These are phyloP conservation scores for Odontocolon sp. DNA, from an alignment of 2,888 invertebrate species.

Conservation along the genomic window DNA sequence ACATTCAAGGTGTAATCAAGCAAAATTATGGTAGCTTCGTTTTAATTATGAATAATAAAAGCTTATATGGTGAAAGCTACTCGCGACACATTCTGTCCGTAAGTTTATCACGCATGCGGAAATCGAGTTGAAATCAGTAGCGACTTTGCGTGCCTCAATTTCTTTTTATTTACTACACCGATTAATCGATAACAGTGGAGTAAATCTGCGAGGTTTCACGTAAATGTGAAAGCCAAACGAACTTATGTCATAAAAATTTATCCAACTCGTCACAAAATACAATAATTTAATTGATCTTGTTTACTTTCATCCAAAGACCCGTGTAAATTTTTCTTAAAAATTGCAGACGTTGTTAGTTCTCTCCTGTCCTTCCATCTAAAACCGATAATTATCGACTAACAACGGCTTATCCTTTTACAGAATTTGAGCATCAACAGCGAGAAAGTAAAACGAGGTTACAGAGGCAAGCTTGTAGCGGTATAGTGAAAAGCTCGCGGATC, in stretches of 20 bases:
- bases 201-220: background rate
- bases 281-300: too few species aligned
- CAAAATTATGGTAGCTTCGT: slow-evolving; percentile 60
- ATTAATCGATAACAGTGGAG: slow-evolving; percentile 21
- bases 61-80: slow-evolving; percentile 44
- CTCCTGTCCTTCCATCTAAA: background rate
- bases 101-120: slow-evolving; percentile 32
- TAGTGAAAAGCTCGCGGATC: background rate
- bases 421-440: background rate
- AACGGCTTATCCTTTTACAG: slow-evolving; percentile 12
- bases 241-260: background rate
- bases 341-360: background rate
- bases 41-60: slow-evolving; percentile 64
- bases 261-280: too few species aligned
- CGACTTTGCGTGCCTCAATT: slow-evolving; percentile 47
- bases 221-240: background rate
- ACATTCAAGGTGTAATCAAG: slow-evolving; percentile 64
- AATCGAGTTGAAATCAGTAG: slow-evolving; percentile 37
- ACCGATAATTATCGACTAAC: slow-evolving; percentile 13
- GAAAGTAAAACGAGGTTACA: background rate
- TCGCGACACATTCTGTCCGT: slow-evolving; percentile 19
- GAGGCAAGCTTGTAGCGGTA: background rate
- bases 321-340: background rate
- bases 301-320: too few species aligned
- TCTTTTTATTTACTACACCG: slow-evolving; percentile 24